Percentiles rank a stretch among this genome's conserved stretches.
These are phyloP conservation scores for Pycnonotus jocosus DNA, from an alignment of 2,113 vertebrate genomes.

Conservation along the genomic window DNA sequence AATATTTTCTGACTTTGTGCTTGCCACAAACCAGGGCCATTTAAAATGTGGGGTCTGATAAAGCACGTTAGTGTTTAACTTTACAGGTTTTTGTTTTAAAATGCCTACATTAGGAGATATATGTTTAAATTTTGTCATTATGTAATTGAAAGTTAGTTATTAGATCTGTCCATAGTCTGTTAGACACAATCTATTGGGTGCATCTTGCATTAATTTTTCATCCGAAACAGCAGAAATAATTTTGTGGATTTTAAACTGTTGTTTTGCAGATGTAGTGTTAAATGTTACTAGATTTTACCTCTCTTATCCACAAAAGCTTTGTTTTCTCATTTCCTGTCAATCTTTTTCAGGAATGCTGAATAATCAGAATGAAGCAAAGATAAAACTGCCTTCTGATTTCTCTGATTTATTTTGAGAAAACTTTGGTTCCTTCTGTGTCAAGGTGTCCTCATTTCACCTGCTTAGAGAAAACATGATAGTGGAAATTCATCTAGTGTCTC, in stretches of 20 bases:
- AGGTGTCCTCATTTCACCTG: slow-evolving; percentile 22
- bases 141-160: neutral
- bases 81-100: neutral
- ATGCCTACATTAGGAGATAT: neutral
- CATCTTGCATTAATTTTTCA: neutral
- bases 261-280: neutral
- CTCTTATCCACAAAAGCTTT: neutral
- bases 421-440: neutral
- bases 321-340: slow-evolving; percentile 19
- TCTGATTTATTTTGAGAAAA: slow-evolving; percentile 24
- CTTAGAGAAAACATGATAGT: neutral
- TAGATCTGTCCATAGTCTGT: neutral
- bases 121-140: neutral
- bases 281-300: neutral
- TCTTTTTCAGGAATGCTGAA: slow-evolving; percentile 11
- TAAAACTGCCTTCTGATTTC: neutral
- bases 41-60: neutral
- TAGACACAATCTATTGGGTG: neutral
- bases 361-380: slow-evolving; percentile 18
- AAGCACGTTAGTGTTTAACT: neutral
- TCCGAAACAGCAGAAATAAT: neutral
- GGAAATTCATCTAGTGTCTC: neutral
- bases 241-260: neutral
- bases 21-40: neutral
- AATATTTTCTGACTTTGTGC: neutral